phyloP scores from a whole-genome alignment of 2,888 invertebrate genomes.

The Rutpela maculata region DNA sequence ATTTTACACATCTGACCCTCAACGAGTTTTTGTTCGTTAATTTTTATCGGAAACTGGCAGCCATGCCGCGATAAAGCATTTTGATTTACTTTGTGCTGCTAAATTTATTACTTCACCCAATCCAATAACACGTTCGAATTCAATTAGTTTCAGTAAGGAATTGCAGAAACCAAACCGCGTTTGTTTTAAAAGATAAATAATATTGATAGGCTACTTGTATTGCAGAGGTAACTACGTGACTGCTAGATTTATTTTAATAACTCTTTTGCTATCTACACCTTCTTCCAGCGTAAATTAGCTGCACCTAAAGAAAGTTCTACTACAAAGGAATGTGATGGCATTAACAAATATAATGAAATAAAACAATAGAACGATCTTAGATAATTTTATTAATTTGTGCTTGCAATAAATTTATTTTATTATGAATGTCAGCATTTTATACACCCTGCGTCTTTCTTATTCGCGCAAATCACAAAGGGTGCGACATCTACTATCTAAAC shows the following conservation, averaged over 20 bases:
- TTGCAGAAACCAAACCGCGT: constrained; percentile 36
- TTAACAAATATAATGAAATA: constrained; percentile 11
- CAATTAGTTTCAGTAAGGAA: constrained; percentile 53
- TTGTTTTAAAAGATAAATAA: constrained; percentile 46
- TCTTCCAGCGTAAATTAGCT: constrained; percentile 31
- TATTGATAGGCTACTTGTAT: constrained; percentile 49
- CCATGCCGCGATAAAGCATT: constrained; percentile 40
- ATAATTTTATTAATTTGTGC: background rate
- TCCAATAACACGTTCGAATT: constrained; percentile 54
- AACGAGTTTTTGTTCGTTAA: background rate
- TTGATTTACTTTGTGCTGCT: constrained; percentile 50
- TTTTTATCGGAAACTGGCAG: constrained; percentile 13
- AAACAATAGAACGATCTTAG: background rate
- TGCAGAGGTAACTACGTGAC: constrained; percentile 43
- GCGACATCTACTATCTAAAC: no score
- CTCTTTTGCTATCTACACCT: constrained; percentile 44
- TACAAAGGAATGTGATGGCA: constrained; percentile 10
- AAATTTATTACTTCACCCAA: constrained; percentile 49
- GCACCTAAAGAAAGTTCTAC: constrained; percentile 24
- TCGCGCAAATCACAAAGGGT: no score
- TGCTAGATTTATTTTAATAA: constrained; percentile 46
- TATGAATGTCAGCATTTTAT: no score
- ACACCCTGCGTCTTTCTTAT: no score
- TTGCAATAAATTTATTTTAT: background rate
- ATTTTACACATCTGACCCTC: background rate